Conservation (phyloP, 2,113 vertebrate genomes). For the Caretta caretta region DNA sequence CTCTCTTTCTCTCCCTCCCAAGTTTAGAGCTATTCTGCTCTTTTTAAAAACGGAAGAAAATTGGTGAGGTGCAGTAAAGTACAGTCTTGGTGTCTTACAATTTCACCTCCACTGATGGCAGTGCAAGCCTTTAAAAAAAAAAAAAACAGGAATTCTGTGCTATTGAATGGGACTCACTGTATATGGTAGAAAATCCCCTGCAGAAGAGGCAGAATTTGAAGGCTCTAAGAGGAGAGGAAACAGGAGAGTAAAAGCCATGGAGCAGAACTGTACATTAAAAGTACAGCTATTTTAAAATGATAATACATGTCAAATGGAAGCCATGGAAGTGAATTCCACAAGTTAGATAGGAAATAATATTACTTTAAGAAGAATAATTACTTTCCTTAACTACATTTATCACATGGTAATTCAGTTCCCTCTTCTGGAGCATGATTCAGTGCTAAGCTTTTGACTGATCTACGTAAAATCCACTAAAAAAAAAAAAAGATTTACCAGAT, state of each 20-base stretch:
- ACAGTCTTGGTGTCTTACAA: not conserved
- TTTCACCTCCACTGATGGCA: conserved; percentile 1
- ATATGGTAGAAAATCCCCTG: conserved; percentile 19
- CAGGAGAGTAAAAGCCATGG: conserved; percentile 49
- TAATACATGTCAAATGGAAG: conserved; percentile 50
- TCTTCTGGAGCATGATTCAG: conserved; percentile 41
- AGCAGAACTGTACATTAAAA: conserved; percentile 35
- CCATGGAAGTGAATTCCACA: conserved; percentile 54
- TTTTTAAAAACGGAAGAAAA: not conserved
- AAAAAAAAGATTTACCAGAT: conserved; percentile 63
- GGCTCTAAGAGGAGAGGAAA: conserved; percentile 4
- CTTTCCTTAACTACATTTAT: conserved; percentile 69
- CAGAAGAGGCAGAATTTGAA: not conserved
- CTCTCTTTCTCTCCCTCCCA: not conserved
- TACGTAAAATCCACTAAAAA: conserved; percentile 46
- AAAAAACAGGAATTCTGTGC: not conserved
- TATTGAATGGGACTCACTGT: not conserved
- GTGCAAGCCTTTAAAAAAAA: not conserved
- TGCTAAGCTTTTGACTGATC: conserved; percentile 57
- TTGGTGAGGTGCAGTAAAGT: conserved; percentile 31
- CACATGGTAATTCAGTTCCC: conserved; percentile 57
- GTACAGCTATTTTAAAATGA: conserved; percentile 52
- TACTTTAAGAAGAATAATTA: conserved; percentile 69
- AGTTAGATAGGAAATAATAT: conserved; percentile 61
- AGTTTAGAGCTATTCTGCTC: conserved; percentile 41